phyloP scores from a whole-genome alignment of 2,797 vertebrate genomes.

The Arctocebus calabarensis region DNA sequence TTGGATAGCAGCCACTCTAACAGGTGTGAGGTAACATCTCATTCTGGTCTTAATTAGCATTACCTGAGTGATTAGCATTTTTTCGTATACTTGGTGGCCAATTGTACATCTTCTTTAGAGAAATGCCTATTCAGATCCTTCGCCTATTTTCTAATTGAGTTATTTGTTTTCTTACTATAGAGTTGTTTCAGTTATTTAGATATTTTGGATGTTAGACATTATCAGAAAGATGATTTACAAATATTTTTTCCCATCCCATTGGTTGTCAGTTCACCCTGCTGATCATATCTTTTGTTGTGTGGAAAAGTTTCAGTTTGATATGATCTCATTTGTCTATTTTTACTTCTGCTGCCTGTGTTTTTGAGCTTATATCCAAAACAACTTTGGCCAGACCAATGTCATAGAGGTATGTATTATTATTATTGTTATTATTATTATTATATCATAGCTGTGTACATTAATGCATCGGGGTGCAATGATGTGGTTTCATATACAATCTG shows the following conservation, averaged over 20 bases:
- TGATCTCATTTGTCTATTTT: background rate
- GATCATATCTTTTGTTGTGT: background rate
- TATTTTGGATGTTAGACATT: background rate
- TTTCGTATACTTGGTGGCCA: background rate
- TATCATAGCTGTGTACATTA: too few species aligned
- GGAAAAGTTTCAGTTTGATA: background rate
- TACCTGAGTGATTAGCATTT: background rate
- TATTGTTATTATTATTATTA: too few species aligned
- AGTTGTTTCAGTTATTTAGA: background rate
- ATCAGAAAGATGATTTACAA: background rate
- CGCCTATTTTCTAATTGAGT: background rate
- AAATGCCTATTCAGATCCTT: background rate
- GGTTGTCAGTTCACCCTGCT: background rate
- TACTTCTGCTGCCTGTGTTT: background rate
- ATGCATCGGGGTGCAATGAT: too few species aligned
- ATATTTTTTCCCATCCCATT: background rate
- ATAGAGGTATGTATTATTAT: too few species aligned
- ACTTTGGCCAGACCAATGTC: background rate
- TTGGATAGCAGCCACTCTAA: background rate
- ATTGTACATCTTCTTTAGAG: background rate
- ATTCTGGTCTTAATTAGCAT: background rate
- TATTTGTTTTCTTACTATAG: background rate
- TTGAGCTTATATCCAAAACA: background rate
- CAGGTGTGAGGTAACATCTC: background rate
- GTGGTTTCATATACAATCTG: too few species aligned